Evolutionary conservation across 2,888 invertebrate species (phyloP).

Genomic region (Leptinotarsa tumamoca): DNA sequence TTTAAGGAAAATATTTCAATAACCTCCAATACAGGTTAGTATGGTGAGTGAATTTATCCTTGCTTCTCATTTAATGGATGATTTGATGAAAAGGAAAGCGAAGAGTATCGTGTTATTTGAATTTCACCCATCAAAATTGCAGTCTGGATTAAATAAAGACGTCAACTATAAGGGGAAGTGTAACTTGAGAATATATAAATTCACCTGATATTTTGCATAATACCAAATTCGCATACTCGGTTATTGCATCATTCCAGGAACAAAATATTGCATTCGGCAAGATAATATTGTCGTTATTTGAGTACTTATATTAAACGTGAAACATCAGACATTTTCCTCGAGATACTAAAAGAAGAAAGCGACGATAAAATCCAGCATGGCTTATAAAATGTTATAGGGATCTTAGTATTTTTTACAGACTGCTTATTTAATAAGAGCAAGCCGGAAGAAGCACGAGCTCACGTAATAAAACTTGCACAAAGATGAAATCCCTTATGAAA

Average conservation of each 20-base stretch:
- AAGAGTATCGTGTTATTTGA: no score
- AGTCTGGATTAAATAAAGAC: no score
- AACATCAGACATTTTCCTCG: conserved; percentile 9
- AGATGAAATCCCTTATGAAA: conserved; percentile 21
- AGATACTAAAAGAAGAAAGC: conserved; percentile 4
- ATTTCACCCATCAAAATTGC: no score
- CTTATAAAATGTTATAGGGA: conserved; percentile 8
- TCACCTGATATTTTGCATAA: not conserved
- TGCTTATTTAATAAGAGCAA: conserved; percentile 22
- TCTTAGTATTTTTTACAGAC: conserved; percentile 14
- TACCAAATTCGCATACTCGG: not conserved
- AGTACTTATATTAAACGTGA: conserved; percentile 16
- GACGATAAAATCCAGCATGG: conserved; percentile 12
- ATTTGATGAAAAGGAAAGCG: no score
- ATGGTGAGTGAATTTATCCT: no score
- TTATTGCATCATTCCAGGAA: conserved; percentile 1
- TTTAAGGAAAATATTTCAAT: no score
- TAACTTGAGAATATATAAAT: not conserved
- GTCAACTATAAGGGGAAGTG: no score
- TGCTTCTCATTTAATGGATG: no score
- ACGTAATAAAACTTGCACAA: conserved; percentile 19
- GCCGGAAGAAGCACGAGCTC: conserved; percentile 13
- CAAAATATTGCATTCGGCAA: conserved; percentile 8
- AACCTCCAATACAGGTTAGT: no score
- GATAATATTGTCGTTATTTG: conserved; percentile 10